A percentile compares a stretch with the other conserved stretches of the same genome.
These are phyloP conservation scores for Spondyliosoma cantharus DNA, from an alignment of 2,797 vertebrate species.

Conservation along the genomic window DNA sequence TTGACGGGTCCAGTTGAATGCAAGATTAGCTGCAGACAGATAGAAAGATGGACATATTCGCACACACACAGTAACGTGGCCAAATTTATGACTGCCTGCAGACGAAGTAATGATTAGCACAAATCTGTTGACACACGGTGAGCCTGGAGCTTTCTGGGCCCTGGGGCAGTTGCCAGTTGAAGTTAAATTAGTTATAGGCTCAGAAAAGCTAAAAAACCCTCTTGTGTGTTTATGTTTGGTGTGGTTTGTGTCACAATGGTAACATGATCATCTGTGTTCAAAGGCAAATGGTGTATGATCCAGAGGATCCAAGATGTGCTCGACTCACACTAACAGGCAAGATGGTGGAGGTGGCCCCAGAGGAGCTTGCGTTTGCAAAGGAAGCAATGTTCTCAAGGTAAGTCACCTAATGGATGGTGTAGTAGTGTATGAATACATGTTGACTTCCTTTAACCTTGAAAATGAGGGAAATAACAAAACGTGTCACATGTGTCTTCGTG, in stretches of 20 bases:
- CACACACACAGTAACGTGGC: too few relatives aligned
- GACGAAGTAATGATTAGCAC: neutral
- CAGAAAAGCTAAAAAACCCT: neutral
- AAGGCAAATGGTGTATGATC: constrained; percentile 84
- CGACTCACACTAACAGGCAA: constrained; percentile 89
- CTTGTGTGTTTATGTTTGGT: neutral
- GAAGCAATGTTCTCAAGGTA: constrained; percentile 95
- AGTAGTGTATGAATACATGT: neutral
- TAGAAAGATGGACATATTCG: too few relatives aligned
- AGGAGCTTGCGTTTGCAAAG: constrained; percentile 90
- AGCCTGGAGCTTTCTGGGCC: neutral
- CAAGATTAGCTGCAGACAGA: too few relatives aligned
- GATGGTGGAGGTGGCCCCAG: constrained; percentile 86
- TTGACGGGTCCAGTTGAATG: too few relatives aligned
- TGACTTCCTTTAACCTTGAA: neutral
- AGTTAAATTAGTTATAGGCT: neutral
- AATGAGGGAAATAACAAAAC: neutral
- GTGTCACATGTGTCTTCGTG: neutral
- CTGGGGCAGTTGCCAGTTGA: neutral
- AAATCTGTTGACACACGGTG: neutral
- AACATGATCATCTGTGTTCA: constrained; percentile 29
- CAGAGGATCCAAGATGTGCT: constrained; percentile 89
- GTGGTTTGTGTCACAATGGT: neutral
- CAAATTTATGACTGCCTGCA: too few relatives aligned
- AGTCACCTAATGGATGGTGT: neutral